Conservation (phyloP, 1,140 invertebrate genomes). For the Drosophila quadrilineata region DNA sequence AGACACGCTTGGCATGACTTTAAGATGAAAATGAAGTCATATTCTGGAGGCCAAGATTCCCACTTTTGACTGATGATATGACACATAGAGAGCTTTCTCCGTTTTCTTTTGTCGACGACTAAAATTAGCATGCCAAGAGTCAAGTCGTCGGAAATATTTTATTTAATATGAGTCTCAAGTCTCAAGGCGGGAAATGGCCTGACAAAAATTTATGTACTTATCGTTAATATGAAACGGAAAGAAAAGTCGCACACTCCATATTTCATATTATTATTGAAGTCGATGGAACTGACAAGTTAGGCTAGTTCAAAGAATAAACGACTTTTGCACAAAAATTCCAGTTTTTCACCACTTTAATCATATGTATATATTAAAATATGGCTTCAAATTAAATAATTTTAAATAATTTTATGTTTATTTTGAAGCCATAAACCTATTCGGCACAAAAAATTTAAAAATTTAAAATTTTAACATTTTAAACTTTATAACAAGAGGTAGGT, state of each 20-base stretch:
- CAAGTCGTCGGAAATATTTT: slow-evolving; percentile 1
- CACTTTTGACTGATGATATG: slow-evolving; percentile 34
- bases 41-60: neutral
- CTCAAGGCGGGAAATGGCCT: slow-evolving; percentile 23
- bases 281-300: slow-evolving; percentile 17
- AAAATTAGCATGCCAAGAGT: slow-evolving; percentile 25
- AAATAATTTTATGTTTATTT: too few species aligned
- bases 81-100: too few species aligned
- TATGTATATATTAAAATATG: too few species aligned
- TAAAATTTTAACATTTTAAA: too few species aligned
- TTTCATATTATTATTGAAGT: slow-evolving; percentile 26
- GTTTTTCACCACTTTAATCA: too few species aligned
- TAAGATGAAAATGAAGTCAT: neutral
- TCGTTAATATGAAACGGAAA: slow-evolving; percentile 21
- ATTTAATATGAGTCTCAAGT: slow-evolving; percentile 5
- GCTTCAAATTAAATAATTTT: too few species aligned
- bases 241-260: neutral
- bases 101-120: slow-evolving; percentile 29
- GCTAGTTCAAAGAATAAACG: neutral
- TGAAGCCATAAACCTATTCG: too few species aligned
- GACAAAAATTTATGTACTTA: slow-evolving; percentile 36
- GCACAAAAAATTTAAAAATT: too few species aligned
- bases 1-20: neutral
- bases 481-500: too few species aligned
- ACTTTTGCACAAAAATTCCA: too few species aligned